Base-by-base conservation (phyloP, 2,113 vertebrate genomes). In the Pica pica region DNA sequence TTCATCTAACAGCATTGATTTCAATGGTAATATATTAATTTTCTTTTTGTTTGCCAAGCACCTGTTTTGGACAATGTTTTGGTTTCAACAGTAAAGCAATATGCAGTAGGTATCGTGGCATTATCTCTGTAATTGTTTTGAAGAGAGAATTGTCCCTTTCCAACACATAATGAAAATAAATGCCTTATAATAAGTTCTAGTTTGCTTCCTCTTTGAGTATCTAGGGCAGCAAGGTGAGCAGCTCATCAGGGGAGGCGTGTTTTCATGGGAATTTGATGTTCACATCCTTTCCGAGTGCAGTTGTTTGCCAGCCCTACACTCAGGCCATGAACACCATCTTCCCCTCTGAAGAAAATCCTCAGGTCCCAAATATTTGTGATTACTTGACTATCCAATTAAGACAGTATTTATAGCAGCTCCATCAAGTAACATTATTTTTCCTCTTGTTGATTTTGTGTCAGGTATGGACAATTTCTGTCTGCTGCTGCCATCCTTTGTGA, bases 111-210 rank as follows among this genome's bases (percentile, higher is more conserved):
- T 81, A 52, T 87, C 74, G 87, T 94, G 92, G 73, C 95, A 87
- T 92, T 93, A 85, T 96, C 93, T 97, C 70, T 87, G 47, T 96
- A 93, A 92, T 68, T 93, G 70, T 79, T 63, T 83, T 73, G 67
- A 73, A 94, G 70, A 87, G 76, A 75, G 89, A 78, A 87, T 83
- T 95, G 80, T 95, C 86, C 81, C 89, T 97, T 83, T 92, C 93
- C 81, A 87, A 95, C 59, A 70, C 78, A 3, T 91, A 88, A 96
- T 88, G 89, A 90, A 92, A 97, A 96, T 97, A 97, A 96, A 96
- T 93, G 68, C 78, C 90, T 96, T 83, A 77, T 41, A 93, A 89
- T 79, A 70, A 67, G 28, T 53, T 85, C 53, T 50, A 4, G 30
- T 61, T 91, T 28, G 41, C 33, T 78, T 85, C 86, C 46, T 96